Percentiles rank a stretch among this genome's conserved stretches.
Conservation (phyloP, 2,888 invertebrate species). For the Agrochola lychnidis region DNA sequence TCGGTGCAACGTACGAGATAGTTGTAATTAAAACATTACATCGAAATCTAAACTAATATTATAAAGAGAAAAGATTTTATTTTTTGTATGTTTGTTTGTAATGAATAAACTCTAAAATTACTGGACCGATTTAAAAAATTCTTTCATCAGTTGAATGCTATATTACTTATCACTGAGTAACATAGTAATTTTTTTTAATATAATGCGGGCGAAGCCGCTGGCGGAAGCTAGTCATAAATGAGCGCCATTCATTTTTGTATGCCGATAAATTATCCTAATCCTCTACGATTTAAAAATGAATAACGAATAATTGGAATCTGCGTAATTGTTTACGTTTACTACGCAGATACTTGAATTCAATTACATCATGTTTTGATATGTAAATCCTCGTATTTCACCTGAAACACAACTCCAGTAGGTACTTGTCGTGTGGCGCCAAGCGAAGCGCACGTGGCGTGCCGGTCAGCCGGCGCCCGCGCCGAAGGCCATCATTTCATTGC, state of each 20-base stretch:
- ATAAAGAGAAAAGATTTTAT: too few species aligned
- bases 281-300: not conserved
- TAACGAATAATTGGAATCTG: not conserved
- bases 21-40: constrained; percentile 8
- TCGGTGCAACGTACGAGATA: constrained; percentile 17
- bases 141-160: too few species aligned
- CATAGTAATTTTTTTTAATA: too few species aligned
- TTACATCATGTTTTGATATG: constrained; percentile 41
- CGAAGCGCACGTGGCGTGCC: constrained; percentile 63
- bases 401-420: constrained; percentile 46
- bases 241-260: not conserved
- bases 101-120: too few species aligned
- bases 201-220: too few species aligned
- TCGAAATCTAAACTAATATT: not conserved
- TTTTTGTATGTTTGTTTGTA: too few species aligned
- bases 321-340: constrained; percentile 19
- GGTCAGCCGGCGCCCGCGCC: constrained; percentile 70
- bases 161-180: too few species aligned
- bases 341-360: constrained; percentile 34
- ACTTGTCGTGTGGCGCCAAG: constrained; percentile 72
- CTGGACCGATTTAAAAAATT: too few species aligned
- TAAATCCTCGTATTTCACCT: constrained; percentile 44
- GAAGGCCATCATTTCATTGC: constrained; percentile 79
- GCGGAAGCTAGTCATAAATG: not conserved
- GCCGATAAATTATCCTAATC: not conserved